Evolutionary conservation across 2,888 invertebrate species (phyloP).

Genomic region (Argyra leucocephala): DNA sequence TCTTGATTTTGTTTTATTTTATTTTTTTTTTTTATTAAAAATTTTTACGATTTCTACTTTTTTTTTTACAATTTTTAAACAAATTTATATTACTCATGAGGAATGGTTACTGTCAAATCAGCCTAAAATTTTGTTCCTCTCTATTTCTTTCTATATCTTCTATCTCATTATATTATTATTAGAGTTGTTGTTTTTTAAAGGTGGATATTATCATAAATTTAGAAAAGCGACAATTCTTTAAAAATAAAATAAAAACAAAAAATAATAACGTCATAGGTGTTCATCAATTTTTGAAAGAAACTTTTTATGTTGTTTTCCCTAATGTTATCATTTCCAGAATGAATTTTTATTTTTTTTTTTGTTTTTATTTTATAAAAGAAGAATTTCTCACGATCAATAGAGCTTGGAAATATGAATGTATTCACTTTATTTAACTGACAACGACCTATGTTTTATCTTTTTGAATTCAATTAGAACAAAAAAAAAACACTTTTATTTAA

Average conservation of each 20-base stretch:
- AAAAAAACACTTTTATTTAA: too few species aligned
- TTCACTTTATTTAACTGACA: background rate
- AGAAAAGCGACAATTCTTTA: background rate
- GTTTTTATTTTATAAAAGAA: too few species aligned
- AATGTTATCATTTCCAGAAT: background rate
- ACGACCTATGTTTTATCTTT: background rate
- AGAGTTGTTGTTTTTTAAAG: background rate
- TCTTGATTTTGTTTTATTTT: background rate
- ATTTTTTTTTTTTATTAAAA: background rate
- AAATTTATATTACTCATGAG: constrained; percentile 1
- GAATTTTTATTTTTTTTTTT: too few species aligned
- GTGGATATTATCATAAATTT: background rate
- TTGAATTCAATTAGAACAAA: background rate
- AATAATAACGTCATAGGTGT: too few species aligned
- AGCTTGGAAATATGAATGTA: background rate
- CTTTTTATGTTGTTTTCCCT: too few species aligned
- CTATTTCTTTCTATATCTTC: too few species aligned
- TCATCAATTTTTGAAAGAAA: too few species aligned
- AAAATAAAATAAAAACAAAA: too few species aligned
- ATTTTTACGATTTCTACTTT: background rate
- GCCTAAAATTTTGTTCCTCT: too few species aligned
- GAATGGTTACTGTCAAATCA: background rate
- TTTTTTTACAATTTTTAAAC: background rate
- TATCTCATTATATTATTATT: too few species aligned
- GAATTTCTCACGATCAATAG: background rate